Conservation (phyloP, 2,113 vertebrate species). For the Gasterosteus aculeatus region DNA sequence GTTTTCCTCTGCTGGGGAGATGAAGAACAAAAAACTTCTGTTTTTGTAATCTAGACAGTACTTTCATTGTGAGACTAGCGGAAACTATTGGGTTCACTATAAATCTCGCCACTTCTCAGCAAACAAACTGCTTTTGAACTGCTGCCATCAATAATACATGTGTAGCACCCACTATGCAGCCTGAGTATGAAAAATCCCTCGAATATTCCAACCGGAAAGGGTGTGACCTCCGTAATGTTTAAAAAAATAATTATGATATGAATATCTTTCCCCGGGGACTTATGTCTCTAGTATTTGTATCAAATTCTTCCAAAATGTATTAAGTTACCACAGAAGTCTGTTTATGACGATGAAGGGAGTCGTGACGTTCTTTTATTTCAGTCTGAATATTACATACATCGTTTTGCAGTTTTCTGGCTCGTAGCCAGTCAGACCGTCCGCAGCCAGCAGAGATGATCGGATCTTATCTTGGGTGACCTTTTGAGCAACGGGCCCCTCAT, state of each 20-base stretch:
- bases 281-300: background rate
- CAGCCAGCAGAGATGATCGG: conserved; percentile 57
- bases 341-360: background rate
- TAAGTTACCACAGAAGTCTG: conserved; percentile 2
- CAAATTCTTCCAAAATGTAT: background rate
- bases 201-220: conserved; percentile 39
- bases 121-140: conserved; percentile 54
- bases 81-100: conserved; percentile 50
- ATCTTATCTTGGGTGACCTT: conserved; percentile 68
- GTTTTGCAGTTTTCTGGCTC: conserved; percentile 48
- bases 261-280: conserved; percentile 20
- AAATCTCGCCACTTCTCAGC: conserved; percentile 44
- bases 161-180: conserved; percentile 36
- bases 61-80: conserved; percentile 37
- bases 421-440: conserved; percentile 48
- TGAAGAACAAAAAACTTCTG: conserved; percentile 36
- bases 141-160: conserved; percentile 57
- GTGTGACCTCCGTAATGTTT: conserved; percentile 22
- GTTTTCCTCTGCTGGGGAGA: conserved; percentile 33
- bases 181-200: conserved; percentile 44
- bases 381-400: background rate
- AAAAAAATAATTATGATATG: background rate
- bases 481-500: conserved; percentile 43
- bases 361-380: background rate
- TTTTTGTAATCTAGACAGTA: conserved; percentile 35